Percentiles rank a stretch among this genome's conserved stretches.
phyloP scores from a whole-genome alignment of 2,888 invertebrate species.

The Euproctis similis region DNA sequence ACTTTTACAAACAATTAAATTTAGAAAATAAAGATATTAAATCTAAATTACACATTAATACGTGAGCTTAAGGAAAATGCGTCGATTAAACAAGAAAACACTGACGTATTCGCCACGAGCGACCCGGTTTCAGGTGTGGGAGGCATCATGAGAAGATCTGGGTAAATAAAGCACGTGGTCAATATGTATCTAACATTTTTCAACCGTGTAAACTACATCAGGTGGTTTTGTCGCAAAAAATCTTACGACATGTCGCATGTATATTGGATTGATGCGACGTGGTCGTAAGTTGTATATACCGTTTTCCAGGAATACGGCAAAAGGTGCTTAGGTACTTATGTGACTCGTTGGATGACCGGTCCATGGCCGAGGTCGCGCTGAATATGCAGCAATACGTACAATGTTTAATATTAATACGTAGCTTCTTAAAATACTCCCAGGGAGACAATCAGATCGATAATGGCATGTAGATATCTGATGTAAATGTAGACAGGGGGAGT shows the following conservation, averaged over 20 bases:
- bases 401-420: slow-evolving; percentile 57
- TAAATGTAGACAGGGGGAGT: slow-evolving; percentile 34
- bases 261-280: not conserved
- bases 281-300: slow-evolving; percentile 7
- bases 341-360: slow-evolving; percentile 49
- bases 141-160: too few species aligned
- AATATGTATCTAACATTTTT: too few species aligned
- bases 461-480: slow-evolving; percentile 44
- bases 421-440: slow-evolving; percentile 52
- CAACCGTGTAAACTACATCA: too few species aligned
- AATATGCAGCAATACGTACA: slow-evolving; percentile 50
- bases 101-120: too few species aligned
- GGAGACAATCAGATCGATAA: slow-evolving; percentile 49
- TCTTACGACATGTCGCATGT: slow-evolving; percentile 11
- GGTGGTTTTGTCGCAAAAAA: too few species aligned
- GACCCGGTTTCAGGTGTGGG: too few species aligned
- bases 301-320: slow-evolving; percentile 6
- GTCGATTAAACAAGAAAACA: too few species aligned
- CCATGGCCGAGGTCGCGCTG: slow-evolving; percentile 58
- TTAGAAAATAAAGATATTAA: too few species aligned
- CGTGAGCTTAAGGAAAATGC: too few species aligned
- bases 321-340: slow-evolving; percentile 11
- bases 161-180: too few species aligned
- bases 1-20: too few species aligned
- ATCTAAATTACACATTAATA: too few species aligned